Evolutionary conservation across 1,140 invertebrate species (phyloP), one percentile per base, ranked within the genome.

Genomic region (Orius laevigatus): DNA sequence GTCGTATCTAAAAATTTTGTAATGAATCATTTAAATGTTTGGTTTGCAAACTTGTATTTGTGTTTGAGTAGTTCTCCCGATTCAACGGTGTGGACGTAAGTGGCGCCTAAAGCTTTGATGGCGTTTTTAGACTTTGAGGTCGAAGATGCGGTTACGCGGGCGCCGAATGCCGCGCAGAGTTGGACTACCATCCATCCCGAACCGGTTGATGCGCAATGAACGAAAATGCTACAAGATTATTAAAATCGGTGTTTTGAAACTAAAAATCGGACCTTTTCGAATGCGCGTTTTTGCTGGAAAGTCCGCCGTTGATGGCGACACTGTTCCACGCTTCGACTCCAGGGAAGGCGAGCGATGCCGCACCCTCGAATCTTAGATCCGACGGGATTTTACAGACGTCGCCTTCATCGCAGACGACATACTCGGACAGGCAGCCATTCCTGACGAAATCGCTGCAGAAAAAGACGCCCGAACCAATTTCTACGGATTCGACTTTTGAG

Each of bases 331-430:
- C 75, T n/a, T 78, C 66, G 48, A 71, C 72, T 5, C 78, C 77
- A 40, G 73, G 74, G 56, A 82, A 84, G 3, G 81, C 78, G 25
- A 86, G 59, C 47, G 79, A 73, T 1, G 78, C 75, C 18, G 79
- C 77, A 39, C 75, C 73, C 60, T 80, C 75, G 57, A 79, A 81
- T 34, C 66, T 69, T 14, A 82, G n/a, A 63, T 47, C 68, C 67
- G 53, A 66, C 68, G 34, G 84, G 84, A 63, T 81, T 82, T 50
- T 64, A 38, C n/a, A 14, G 36, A 38, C n/a, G 15, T 42, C 12
- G 18, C 11, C 40, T 15, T 42, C 40, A 19, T 19, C 18, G 4
- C 10, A 38, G 5, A 16, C 10, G 3, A 39, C 36, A 39, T 39
- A 48, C 16, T 38, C 32, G 14, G 36, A 48, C 4, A 39, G 36